A percentile compares a stretch with the other conserved stretches of the same genome.
Conservation (phyloP, 2,113 vertebrate species). For the Leucosticte australis region DNA sequence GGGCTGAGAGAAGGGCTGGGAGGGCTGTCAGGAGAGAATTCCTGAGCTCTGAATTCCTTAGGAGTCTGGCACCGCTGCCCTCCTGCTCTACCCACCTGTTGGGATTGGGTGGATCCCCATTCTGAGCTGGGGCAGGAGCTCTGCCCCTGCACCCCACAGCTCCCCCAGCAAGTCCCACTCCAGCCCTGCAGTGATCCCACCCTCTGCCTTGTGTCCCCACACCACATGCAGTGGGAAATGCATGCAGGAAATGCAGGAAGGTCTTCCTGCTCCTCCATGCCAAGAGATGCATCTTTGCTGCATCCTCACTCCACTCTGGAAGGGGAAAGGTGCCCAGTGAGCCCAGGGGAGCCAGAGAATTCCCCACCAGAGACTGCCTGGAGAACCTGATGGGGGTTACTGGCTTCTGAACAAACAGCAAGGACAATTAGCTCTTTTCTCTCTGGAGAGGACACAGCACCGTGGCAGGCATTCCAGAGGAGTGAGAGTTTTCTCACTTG, state of each 20-base stretch:
- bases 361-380: not conserved
- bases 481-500: not conserved
- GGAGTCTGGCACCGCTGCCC: not conserved
- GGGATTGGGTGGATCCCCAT: not conserved
- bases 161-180: not conserved
- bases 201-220: not conserved
- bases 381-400: not conserved
- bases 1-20: not conserved
- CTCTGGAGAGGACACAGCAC: not conserved
- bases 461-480: not conserved
- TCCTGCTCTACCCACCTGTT: not conserved
- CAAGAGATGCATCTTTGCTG: not conserved
- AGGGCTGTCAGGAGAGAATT: not conserved
- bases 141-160: not conserved
- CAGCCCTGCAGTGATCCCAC: not conserved
- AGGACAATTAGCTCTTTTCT: not conserved
- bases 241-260: not conserved
- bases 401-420: not conserved
- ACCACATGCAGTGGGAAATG: not conserved
- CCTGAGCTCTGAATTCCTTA: rapidly evolving
- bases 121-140: not conserved
- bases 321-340: not conserved
- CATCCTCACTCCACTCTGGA: not conserved
- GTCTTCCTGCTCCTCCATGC: not conserved
- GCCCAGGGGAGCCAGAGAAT: not conserved